Base-by-base conservation (phyloP, 1,140 invertebrate genomes). In the Luehdorfia chinensis region DNA sequence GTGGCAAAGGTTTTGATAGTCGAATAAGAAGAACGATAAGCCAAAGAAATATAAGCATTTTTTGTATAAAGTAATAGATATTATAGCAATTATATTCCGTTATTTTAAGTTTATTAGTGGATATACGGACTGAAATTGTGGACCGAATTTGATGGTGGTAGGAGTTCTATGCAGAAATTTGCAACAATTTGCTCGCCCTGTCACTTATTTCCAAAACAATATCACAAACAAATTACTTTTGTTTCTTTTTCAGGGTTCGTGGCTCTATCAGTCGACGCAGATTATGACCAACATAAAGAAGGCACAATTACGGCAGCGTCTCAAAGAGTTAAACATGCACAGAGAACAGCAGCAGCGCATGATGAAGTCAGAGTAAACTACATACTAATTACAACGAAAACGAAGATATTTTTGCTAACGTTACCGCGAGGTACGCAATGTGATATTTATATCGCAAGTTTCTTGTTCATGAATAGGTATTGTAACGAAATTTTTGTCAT, bases 241-340 rank as follows among this genome's bases (percentile, higher is more conserved):
- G 12, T 5, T 43, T 33, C 13, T 16, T 51, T 87, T 87, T 32
- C 63, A 95, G 94, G 94, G 94, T 45, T 93, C 93, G 57, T 96
- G 94, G 94, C 78, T 96, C 13, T 95, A 94, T 71, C 93, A 94
- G 65, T 96, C 94, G 0, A 94, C 94, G 44, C 93, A 95, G 79
- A 86, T 96, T 58, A 95, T 95, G 93, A 92, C 91, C 23, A 93
- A 92, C 55, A 66, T 96, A 48, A 95, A 94, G 73, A 90, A 90
- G 68, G 94, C 94, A 0, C 94, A 95, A 68, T 70, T 95, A 1
- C 87, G 90, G 59, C 90, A 93, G 62, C 83, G 87, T 27, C 61
- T 84, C 11, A 87, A 87, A 76, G 77, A 86, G 23, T 44, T 80
- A 25, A 81, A 87, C 63, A 74, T 75, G 68, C 67, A 66, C 36